These are phyloP conservation scores for Physocephala rufipes DNA, from an alignment of 2,888 invertebrate genomes.

Conservation along the genomic window DNA sequence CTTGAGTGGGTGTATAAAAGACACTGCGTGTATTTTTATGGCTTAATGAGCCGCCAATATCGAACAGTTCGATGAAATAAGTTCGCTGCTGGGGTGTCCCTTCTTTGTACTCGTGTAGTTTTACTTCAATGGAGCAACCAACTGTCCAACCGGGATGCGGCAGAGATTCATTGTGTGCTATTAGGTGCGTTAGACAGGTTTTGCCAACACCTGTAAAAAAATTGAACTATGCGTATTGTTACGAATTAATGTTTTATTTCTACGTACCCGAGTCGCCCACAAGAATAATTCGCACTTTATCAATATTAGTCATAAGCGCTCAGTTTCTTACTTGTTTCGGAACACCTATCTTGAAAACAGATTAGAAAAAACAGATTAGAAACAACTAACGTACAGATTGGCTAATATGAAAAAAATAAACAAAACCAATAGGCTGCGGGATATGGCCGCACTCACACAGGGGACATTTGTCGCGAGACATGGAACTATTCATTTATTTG, in stretches of 20 bases:
- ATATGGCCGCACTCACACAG: too few relatives aligned
- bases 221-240: too few relatives aligned
- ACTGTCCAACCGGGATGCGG: conserved; percentile 93
- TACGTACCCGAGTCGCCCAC: conserved; percentile 87
- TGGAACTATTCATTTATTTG: too few relatives aligned
- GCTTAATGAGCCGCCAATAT: conserved; percentile 93
- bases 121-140: conserved; percentile 95
- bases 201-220: conserved; percentile 87
- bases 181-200: conserved; percentile 90
- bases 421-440: too few relatives aligned
- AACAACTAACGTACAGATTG: too few relatives aligned
- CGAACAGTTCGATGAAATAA: conserved; percentile 96
- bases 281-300: conserved; percentile 90
- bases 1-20: conserved; percentile 94
- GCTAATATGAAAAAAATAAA: too few relatives aligned
- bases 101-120: conserved; percentile 93
- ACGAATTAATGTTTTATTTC: neutral
- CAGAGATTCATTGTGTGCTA: conserved; percentile 87
- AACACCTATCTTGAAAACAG: too few relatives aligned
- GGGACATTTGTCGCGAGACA: too few relatives aligned
- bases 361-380: too few relatives aligned
- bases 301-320: conserved; percentile 68
- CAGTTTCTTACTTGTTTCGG: neutral
- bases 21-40: conserved; percentile 93
- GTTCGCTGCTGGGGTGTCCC: conserved; percentile 91